Evolutionary conservation across 2,113 vertebrate species (phyloP), one percentile per base, ranked within the genome.

Genomic region (Tiliqua scincoides): DNA sequence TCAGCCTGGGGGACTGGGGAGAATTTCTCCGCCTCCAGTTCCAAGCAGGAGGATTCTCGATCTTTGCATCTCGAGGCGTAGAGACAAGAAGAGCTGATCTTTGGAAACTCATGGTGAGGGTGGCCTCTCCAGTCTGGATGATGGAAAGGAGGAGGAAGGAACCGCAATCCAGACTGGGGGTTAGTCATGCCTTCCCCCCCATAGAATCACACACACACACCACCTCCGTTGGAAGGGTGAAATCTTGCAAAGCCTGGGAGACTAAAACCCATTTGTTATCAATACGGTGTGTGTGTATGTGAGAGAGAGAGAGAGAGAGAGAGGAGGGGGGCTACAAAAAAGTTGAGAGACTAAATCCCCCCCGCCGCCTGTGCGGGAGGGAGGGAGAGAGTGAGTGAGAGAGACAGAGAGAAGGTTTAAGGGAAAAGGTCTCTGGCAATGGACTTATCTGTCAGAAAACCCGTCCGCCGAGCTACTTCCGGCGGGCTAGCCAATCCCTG

Each of bases 391-490:
- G 48, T 4, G 35, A 32, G 78, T 54, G 75, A n/a, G 32, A 62
- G 25, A 17, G 57, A 6, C 27, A 32, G 78, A 65, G 75, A 40
- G 32, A 62, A 18, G 54, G 40, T 80, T 80, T 72, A 23, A 63
- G n/a, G 79, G 37, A 17, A 48, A 23, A 72, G 72, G 74, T 81
- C 83, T 90, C 71, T 35, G 83, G 27, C 12, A 72, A 65, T 32
- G 71, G 88, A 87, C 57, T 92, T 91, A 85, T 91, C 54, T 90
- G 81, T 85, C 79, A 9, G 48, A 81, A 85, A 90, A 83, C 9
- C 76, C 85, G 81, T 91, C 82, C 88, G 87, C 77, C 80, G 14
- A 86, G 73, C 82, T 2, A 81, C 82, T 91, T 76, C 48, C 6
- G 40, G 74, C 37, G 14, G 74, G 72, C 75, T 67, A 75, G 30